These are phyloP conservation scores for Vanessa cardui DNA, from an alignment of 2,888 invertebrate species.

Conservation along the genomic window DNA sequence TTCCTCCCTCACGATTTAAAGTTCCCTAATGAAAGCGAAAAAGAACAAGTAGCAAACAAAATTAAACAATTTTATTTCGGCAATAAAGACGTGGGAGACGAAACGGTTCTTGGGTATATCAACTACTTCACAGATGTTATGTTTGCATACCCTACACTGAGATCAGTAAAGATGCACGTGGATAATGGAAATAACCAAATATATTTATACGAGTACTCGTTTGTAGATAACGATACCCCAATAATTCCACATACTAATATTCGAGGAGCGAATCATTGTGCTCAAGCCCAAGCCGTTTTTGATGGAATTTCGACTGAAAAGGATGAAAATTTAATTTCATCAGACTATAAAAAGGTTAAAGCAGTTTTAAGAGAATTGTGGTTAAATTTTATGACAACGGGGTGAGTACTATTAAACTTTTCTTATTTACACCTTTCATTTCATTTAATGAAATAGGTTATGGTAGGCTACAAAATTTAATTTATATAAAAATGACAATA, in stretches of 20 bases:
- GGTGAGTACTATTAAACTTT: conserved; percentile 25
- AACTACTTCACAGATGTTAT: conserved; percentile 58
- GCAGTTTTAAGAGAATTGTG: conserved; percentile 44
- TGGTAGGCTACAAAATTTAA: too few species aligned
- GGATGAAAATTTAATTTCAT: conserved; percentile 43
- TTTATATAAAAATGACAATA: too few species aligned
- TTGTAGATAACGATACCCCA: conserved; percentile 46
- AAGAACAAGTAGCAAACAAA: conserved; percentile 47
- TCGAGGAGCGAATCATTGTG: too few species aligned
- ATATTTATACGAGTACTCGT: conserved; percentile 56
- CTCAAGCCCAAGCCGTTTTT: conserved; percentile 40
- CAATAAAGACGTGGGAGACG: conserved; percentile 40
- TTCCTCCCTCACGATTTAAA: conserved; percentile 57
- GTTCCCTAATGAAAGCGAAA: conserved; percentile 51
- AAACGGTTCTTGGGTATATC: conserved; percentile 41
- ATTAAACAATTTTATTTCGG: conserved; percentile 57
- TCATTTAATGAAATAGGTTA: too few species aligned
- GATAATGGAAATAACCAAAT: conserved; percentile 45
- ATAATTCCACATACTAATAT: too few species aligned
- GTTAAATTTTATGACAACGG: conserved; percentile 40
- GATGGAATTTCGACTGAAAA: conserved; percentile 28
- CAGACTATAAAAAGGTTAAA: conserved; percentile 46
- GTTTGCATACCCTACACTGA: conserved; percentile 48
- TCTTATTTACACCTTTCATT: too few species aligned
- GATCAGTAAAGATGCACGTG: conserved; percentile 45